phyloP scores from a whole-genome alignment of 2,797 vertebrate species.

The Fundulus diaphanus region DNA sequence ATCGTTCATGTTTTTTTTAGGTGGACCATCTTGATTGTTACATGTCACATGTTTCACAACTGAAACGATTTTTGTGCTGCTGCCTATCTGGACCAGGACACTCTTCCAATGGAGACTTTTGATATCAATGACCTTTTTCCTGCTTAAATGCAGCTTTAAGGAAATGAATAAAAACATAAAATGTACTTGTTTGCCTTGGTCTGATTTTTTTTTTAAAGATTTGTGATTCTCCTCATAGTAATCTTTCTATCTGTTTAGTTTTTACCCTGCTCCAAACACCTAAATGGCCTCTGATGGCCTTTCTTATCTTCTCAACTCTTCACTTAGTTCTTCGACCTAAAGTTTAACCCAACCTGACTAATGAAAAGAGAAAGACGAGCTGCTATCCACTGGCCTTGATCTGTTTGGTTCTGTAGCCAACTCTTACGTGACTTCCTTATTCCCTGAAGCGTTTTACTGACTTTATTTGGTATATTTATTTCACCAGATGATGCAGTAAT shows the following conservation, averaged over 20 bases:
- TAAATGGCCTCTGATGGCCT: constrained; percentile 44
- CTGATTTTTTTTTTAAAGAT: neutral
- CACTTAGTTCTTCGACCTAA: constrained; percentile 8
- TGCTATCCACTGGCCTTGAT: constrained; percentile 37
- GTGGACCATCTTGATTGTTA: too few species aligned
- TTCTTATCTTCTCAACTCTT: constrained; percentile 30
- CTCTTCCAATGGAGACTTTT: too few species aligned
- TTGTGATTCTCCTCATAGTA: constrained; percentile 38
- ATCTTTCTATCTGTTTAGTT: constrained; percentile 35
- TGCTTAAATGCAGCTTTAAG: too few species aligned
- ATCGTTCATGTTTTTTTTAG: too few species aligned
- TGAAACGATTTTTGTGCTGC: too few species aligned
- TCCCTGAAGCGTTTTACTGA: constrained; percentile 4
- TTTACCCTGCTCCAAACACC: constrained; percentile 45
- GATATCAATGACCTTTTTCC: too few species aligned
- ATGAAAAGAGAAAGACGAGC: constrained; percentile 21
- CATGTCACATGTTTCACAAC: too few species aligned
- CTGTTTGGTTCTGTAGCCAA: constrained; percentile 12
- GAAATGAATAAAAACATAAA: neutral
- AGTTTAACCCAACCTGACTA: constrained; percentile 42
- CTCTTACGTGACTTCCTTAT: constrained; percentile 45
- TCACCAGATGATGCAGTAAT: neutral
- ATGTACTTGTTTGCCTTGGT: neutral
- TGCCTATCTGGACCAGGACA: too few species aligned
- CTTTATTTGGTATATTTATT: neutral